Percentiles rank a stretch among this genome's conserved stretches.
Conservation (phyloP, 2,113 vertebrate species). For the Ceuthmochares aereus region DNA sequence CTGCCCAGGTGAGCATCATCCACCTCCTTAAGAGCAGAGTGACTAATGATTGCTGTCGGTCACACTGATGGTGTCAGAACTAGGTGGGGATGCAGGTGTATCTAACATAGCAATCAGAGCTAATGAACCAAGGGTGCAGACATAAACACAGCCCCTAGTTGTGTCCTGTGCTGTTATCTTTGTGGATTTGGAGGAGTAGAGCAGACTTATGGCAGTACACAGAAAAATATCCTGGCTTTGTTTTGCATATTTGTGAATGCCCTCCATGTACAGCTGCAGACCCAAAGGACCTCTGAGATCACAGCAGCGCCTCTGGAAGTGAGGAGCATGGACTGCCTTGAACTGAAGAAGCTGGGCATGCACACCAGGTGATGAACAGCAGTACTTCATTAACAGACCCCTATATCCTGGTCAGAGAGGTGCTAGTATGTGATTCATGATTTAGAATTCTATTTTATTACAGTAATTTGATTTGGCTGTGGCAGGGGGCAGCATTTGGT, state of each 20-base stretch:
- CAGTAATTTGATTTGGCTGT: neutral
- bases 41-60: neutral
- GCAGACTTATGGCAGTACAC: too few relatives aligned
- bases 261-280: accelerated
- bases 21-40: neutral
- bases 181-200: neutral
- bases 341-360: neutral
- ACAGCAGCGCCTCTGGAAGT: neutral
- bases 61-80: neutral
- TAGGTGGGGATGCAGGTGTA: neutral
- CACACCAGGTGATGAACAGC: neutral
- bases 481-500: neutral
- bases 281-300: neutral
- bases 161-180: neutral
- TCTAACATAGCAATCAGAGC: neutral
- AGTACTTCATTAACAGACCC: neutral
- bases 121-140: neutral
- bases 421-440: neutral
- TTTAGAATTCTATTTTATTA: conserved; percentile 1
- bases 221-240: neutral
- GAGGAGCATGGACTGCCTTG: neutral
- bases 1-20: neutral
- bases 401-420: neutral
- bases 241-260: neutral
- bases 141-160: neutral